A percentile compares a stretch with the other conserved stretches of the same genome.
These are phyloP conservation scores for Aethes cnicana DNA, from an alignment of 2,888 invertebrate genomes.

Conservation along the genomic window DNA sequence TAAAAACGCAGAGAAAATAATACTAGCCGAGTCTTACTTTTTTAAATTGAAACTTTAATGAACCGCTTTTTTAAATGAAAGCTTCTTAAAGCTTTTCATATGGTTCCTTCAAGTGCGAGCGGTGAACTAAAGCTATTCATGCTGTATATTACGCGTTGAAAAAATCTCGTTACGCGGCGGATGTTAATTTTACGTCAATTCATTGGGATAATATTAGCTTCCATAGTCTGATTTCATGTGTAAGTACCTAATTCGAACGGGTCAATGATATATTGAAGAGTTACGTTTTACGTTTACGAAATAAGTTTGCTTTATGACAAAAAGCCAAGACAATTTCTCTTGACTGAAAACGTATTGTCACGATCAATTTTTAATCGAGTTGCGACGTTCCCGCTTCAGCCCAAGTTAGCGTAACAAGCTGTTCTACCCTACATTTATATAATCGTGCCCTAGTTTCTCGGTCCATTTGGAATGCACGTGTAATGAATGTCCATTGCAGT, in stretches of 20 bases:
- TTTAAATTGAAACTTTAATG: too few relatives aligned
- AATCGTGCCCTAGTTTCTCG: slow-evolving; percentile 15
- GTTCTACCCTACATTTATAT: neutral
- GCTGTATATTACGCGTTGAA: neutral
- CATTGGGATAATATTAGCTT: neutral
- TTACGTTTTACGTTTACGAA: too few relatives aligned
- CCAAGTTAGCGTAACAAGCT: neutral
- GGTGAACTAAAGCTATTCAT: neutral
- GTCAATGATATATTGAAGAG: slow-evolving; percentile 14
- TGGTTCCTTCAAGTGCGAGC: neutral
- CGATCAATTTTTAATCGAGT: too few relatives aligned
- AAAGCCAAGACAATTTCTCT: too few relatives aligned
- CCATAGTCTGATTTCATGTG: neutral
- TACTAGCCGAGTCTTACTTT: too few relatives aligned
- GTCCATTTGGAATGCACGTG: slow-evolving; percentile 8
- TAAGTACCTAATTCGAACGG: slow-evolving; percentile 3
- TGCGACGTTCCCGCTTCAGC: too few relatives aligned
- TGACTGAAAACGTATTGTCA: too few relatives aligned
- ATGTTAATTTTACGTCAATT: slow-evolving; percentile 1
- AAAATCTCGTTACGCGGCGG: neutral
- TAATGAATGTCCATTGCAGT: slow-evolving; percentile 10
- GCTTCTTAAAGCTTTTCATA: neutral
- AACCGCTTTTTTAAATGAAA: too few relatives aligned
- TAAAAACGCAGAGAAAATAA: too few relatives aligned
- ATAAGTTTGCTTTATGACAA: too few relatives aligned